phyloP scores from a whole-genome alignment of 2,888 invertebrate genomes.

The Pomacea canaliculata region DNA sequence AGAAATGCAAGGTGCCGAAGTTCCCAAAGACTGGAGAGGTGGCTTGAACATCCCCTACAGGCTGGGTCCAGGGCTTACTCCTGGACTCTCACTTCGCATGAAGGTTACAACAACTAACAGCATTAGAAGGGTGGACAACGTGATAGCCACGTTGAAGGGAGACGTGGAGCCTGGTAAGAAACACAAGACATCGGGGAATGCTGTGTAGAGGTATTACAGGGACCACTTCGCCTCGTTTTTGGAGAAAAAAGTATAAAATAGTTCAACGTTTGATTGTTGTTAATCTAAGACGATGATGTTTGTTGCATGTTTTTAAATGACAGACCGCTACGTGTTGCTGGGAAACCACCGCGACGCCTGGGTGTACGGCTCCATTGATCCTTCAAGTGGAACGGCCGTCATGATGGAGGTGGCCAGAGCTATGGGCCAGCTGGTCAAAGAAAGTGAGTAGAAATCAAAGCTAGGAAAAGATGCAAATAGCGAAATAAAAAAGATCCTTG shows the following conservation, averaged over 20 bases:
- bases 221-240: background rate
- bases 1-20: background rate
- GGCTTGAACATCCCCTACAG: slow-evolving; percentile 69
- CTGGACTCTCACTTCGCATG: background rate
- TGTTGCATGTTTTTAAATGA: background rate
- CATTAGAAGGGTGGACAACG: slow-evolving; percentile 55
- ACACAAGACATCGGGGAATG: too few species aligned
- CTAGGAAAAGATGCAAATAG: too few species aligned
- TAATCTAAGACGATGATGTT: background rate
- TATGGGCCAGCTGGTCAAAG: slow-evolving; percentile 61
- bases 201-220: too few species aligned
- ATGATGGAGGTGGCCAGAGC: slow-evolving; percentile 71
- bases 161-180: slow-evolving; percentile 64
- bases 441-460: slow-evolving; percentile 31
- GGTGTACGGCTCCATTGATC: slow-evolving; percentile 72
- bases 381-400: slow-evolving; percentile 72
- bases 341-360: slow-evolving; percentile 74
- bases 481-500: too few species aligned
- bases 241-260: background rate
- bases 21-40: slow-evolving; percentile 66
- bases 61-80: slow-evolving; percentile 61
- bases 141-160: slow-evolving; percentile 64
- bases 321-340: slow-evolving; percentile 72
- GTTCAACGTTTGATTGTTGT: background rate
- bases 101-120: slow-evolving; percentile 23